Percentiles rank a stretch among this genome's conserved stretches.
phyloP scores from a whole-genome alignment of 2,888 invertebrate genomes.

The Acleris literana region DNA sequence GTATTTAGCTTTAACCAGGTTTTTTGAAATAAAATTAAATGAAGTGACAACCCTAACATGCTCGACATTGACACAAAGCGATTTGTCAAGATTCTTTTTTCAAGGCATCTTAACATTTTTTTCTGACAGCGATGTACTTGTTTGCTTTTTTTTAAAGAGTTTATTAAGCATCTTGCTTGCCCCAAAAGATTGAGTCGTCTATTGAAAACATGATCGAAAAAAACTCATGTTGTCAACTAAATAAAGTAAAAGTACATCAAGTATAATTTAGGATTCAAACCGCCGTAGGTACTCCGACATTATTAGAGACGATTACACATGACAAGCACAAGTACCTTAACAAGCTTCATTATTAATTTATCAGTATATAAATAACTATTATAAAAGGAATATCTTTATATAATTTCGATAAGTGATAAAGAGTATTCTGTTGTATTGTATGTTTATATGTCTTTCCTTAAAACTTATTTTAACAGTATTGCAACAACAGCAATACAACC shows the following conservation, averaged over 20 bases:
- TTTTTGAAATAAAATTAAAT: background rate
- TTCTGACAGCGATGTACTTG: conserved; percentile 4
- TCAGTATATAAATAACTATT: too few relatives aligned
- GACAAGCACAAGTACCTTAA: too few relatives aligned
- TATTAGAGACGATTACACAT: too few relatives aligned
- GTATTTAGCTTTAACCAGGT: background rate
- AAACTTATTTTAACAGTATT: too few relatives aligned
- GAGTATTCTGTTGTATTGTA: too few relatives aligned
- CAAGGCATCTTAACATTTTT: conserved; percentile 49
- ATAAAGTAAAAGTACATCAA: background rate
- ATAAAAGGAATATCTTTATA: too few relatives aligned
- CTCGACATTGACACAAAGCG: conserved; percentile 51
- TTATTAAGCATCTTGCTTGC: background rate
- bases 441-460: too few relatives aligned
- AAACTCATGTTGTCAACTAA: background rate
- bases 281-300: too few relatives aligned
- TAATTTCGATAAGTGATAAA: too few relatives aligned
- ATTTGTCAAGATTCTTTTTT: conserved; percentile 58
- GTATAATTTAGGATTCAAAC: too few relatives aligned
- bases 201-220: background rate
- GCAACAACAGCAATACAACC: too few relatives aligned
- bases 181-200: background rate
- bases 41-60: conserved; percentile 51
- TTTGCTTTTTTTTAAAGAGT: conserved; percentile 10
- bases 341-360: too few relatives aligned